A percentile compares a stretch with the other conserved stretches of the same genome.
Evolutionary conservation across 2,113 vertebrate genomes (phyloP).

Genomic region (Myotis davidii): DNA sequence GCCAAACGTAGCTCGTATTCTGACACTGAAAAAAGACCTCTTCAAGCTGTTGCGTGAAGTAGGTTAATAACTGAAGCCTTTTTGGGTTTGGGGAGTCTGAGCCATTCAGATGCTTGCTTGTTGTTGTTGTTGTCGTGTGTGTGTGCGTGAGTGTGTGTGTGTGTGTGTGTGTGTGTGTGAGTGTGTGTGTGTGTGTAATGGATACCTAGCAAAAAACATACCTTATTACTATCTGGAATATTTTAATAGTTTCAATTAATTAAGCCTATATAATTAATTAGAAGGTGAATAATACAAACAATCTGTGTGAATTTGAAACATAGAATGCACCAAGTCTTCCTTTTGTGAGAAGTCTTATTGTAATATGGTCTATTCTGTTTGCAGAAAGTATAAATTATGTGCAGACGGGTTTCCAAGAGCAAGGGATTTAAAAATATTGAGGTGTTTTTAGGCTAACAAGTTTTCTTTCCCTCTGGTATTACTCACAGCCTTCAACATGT

Average conservation of each 20-base stretch:
- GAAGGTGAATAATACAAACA: background rate
- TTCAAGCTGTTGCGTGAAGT: background rate
- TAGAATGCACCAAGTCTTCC: background rate
- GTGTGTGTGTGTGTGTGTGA: too few species aligned
- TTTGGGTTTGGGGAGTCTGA: background rate
- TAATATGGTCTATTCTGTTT: slow-evolving; percentile 33
- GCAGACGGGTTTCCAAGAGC: background rate
- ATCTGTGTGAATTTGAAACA: background rate
- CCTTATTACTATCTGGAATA: background rate
- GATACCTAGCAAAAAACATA: background rate
- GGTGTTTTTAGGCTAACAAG: background rate
- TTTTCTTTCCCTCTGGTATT: background rate
- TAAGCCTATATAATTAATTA: background rate
- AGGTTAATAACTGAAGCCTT: slow-evolving; percentile 13
- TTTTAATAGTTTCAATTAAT: slow-evolving; percentile 19
- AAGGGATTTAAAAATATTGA: background rate
- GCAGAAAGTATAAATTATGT: background rate
- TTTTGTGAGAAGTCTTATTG: background rate
- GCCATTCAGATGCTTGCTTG: background rate
- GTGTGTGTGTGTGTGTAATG: background rate
- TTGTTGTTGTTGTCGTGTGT: background rate
- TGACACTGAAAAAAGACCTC: background rate
- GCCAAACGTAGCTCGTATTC: slow-evolving; percentile 3
- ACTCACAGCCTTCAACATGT: background rate
- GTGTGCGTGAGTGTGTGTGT: too few species aligned